Conservation (phyloP, 2,797 vertebrate genomes). For the Peromyscus eremicus region DNA sequence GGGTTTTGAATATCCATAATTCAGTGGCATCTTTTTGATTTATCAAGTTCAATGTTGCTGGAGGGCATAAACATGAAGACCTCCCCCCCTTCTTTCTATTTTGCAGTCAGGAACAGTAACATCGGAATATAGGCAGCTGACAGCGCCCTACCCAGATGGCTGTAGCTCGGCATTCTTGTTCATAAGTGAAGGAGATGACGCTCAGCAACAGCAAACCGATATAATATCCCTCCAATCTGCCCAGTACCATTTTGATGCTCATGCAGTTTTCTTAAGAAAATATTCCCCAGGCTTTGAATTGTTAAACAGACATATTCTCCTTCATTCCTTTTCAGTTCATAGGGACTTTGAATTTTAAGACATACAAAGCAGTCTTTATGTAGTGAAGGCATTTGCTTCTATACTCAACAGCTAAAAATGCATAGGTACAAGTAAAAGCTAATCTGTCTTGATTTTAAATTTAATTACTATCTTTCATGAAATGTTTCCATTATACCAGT, state of each 20-base stretch:
- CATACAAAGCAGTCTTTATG: not conserved
- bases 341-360: slow-evolving; percentile 60
- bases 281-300: slow-evolving; percentile 23
- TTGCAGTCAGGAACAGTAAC: not conserved
- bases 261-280: slow-evolving; percentile 69
- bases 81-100: not conserved
- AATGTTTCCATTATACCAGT: not conserved
- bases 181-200: slow-evolving; percentile 33
- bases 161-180: not conserved
- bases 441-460: slow-evolving; percentile 37
- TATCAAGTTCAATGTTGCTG: not conserved
- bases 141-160: slow-evolving; percentile 35
- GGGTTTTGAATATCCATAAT: slow-evolving; percentile 9
- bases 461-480: slow-evolving; percentile 26
- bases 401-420: not conserved
- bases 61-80: not conserved
- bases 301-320: slow-evolving; percentile 57
- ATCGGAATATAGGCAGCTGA: slow-evolving; percentile 30
- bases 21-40: not conserved
- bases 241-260: slow-evolving; percentile 67
- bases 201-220: slow-evolving; percentile 49
- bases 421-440: not conserved
- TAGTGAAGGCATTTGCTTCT: slow-evolving; percentile 4
- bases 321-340: slow-evolving; percentile 35
- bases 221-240: slow-evolving; percentile 44